Evolutionary conservation across 2,113 vertebrate species (phyloP).

Genomic region (Xyliphius kryptos): DNA sequence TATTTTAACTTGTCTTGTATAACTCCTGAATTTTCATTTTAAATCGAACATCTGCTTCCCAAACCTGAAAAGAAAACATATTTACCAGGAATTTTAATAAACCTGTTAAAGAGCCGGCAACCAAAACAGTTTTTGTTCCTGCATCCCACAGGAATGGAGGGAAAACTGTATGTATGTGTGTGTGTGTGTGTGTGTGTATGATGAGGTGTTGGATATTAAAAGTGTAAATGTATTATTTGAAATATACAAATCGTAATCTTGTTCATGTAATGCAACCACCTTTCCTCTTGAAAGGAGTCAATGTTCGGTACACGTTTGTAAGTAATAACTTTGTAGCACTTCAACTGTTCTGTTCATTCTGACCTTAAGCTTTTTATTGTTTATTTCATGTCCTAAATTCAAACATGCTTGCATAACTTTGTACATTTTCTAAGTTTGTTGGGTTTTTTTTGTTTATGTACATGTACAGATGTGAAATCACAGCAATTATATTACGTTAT

Average conservation of each 20-base stretch:
- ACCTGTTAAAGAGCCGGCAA: no score
- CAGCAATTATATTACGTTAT: slow-evolving; percentile 85
- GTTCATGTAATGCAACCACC: slow-evolving; percentile 87
- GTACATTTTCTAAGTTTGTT: slow-evolving; percentile 82
- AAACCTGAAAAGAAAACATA: no score
- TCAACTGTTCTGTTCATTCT: slow-evolving; percentile 68
- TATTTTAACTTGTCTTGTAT: slow-evolving; percentile 25
- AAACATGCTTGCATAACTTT: slow-evolving; percentile 77
- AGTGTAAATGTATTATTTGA: slow-evolving; percentile 64
- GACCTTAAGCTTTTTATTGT: slow-evolving; percentile 73
- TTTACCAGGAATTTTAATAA: no score
- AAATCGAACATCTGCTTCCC: slow-evolving; percentile 2
- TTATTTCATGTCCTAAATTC: slow-evolving; percentile 77
- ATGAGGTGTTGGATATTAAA: slow-evolving; percentile 50
- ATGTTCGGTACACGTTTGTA: slow-evolving; percentile 89
- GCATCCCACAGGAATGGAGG: slow-evolving; percentile 39
- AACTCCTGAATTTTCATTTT: slow-evolving; percentile 26
- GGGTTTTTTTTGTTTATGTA: slow-evolving; percentile 84
- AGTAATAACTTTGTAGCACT: slow-evolving; percentile 87
- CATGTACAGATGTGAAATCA: slow-evolving; percentile 99
- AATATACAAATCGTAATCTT: slow-evolving; percentile 63
- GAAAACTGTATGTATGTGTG: slow-evolving; percentile 36
- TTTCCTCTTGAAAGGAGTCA: slow-evolving; percentile 86
- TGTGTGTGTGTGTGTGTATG: slow-evolving; percentile 32
- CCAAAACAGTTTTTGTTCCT: slow-evolving; percentile 18